Base-by-base conservation (phyloP, 2,797 vertebrate species). In the Anas bahamensis region DNA sequence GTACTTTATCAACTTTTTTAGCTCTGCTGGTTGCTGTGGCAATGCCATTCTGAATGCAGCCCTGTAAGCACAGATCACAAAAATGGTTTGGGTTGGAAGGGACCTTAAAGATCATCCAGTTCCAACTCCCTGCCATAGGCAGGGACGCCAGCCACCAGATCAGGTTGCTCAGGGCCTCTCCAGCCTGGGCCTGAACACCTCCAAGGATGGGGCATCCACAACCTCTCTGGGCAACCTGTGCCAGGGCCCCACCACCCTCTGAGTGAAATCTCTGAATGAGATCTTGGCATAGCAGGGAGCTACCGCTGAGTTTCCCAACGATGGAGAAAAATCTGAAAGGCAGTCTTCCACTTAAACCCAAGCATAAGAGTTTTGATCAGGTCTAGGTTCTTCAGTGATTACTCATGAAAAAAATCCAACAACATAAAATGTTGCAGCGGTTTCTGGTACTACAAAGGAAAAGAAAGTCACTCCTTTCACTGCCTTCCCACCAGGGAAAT, bases 361-460 rank as follows among this genome's bases (percentile, higher is more conserved):
- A 0, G 42, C 21, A 57, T 2, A 8, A 60, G 4, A 53, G 6
- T 21, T 53, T 41, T 13, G 19, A 26, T 35, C 13, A 53, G 6
- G 9, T 6, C 35, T 4, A 53, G 35, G 13, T 64, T 68, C 57
- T 83, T 79, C 82, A 6, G 7, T 17, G 10, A 22, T 64, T 85
- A 65, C 53, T 50, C 5, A 31, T 72, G 59, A 66, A 73, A 87
- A 35, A 1, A 9, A 73, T 12, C 26, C 48, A 68, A 21, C 14
- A 29, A 56, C 10, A 41, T 5, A 79, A 85, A 60, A 3, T 1
- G 48, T 66, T 73, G 55, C 55, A 56, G 44, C 16, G 53, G 28
- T 18, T 88, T 50, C 59, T 61, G 42, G 17, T 46, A 39, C 21
- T 57, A 23, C 31, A 4, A 16, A n/a, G 24, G 44, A 39, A 63